Conservation (phyloP, 2,113 vertebrate genomes). For the Sinocyclocheilus rhinocerous region DNA sequence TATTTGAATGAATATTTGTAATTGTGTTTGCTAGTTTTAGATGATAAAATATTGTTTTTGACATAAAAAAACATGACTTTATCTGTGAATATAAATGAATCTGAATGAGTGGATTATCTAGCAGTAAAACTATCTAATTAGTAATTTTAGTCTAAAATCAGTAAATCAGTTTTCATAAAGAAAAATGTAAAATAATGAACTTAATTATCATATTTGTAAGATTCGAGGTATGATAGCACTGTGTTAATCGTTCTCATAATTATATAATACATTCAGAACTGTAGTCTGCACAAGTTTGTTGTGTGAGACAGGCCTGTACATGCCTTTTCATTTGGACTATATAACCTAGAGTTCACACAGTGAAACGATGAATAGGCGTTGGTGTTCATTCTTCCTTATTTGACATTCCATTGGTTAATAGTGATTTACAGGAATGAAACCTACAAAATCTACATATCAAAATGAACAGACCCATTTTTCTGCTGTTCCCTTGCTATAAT, state of each 20-base stretch:
- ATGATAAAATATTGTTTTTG: neutral
- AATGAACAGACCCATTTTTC: neutral
- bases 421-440: neutral
- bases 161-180: neutral
- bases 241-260: neutral
- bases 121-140: neutral
- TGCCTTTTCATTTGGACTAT: neutral
- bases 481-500: neutral
- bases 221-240: neutral
- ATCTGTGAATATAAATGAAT: neutral
- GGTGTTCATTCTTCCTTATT: neutral
- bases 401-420: neutral
- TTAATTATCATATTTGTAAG: neutral
- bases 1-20: neutral
- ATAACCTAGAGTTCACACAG: neutral
- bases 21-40: neutral
- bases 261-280: neutral
- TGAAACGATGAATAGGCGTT: neutral
- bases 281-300: neutral
- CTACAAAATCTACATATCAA: neutral
- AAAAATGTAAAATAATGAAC: neutral
- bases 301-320: neutral
- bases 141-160: neutral
- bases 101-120: neutral
- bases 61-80: neutral